Percentiles rank a stretch among this genome's conserved stretches.
Evolutionary conservation across 2,113 vertebrate species (phyloP).

Genomic region (Gavialis gangeticus): DNA sequence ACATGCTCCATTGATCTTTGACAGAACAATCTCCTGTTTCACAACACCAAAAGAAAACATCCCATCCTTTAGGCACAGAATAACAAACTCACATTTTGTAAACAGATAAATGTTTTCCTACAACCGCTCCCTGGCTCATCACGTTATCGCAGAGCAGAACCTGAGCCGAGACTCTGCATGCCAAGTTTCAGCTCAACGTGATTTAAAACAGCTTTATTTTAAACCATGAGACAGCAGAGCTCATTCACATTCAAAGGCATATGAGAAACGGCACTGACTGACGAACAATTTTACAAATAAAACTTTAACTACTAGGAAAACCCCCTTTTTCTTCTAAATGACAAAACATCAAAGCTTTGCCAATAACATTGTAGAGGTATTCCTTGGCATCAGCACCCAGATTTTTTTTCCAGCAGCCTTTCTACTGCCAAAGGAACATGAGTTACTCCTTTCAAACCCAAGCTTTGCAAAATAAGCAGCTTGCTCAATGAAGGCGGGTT

Average conservation of each 20-base stretch:
- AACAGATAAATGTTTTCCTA: not conserved
- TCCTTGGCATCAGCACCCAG: not conserved
- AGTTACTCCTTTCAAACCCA: not conserved
- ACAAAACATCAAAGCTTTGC: not conserved
- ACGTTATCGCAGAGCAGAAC: not conserved
- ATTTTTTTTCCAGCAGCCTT: not conserved
- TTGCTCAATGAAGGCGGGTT: not conserved
- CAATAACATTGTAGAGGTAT: not conserved
- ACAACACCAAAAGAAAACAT: not conserved
- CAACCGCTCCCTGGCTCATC: not conserved
- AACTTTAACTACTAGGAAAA: not conserved
- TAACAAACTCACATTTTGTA: not conserved
- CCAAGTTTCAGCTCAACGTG: accelerated
- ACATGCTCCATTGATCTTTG: not conserved
- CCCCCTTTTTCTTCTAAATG: not conserved
- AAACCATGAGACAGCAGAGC: not conserved
- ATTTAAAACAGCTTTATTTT: not conserved
- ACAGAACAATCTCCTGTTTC: not conserved
- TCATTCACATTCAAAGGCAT: not conserved
- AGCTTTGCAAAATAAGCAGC: not conserved
- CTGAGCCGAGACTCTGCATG: not conserved
- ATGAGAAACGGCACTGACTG: not conserved
- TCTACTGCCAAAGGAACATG: not conserved
- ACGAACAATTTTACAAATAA: not conserved
- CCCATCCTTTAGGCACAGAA: not conserved